phyloP scores from a whole-genome alignment of 2,888 invertebrate genomes.

The Opisthograptis luteolata region DNA sequence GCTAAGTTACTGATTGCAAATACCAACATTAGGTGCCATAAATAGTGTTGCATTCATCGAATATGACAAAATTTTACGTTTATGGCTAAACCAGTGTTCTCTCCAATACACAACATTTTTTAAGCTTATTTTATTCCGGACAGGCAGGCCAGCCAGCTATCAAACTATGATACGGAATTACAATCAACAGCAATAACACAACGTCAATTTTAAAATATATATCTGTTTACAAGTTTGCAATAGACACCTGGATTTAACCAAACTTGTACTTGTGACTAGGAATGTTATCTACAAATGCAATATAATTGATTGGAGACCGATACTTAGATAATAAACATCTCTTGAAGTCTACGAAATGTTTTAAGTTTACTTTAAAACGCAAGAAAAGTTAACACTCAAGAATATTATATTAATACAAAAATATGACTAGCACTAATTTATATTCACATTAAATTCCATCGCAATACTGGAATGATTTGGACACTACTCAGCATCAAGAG shows the following conservation, averaged over 20 bases:
- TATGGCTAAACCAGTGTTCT: constrained; percentile 1
- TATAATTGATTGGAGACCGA: constrained; percentile 6
- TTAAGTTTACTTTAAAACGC: constrained; percentile 21
- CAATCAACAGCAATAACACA: no score
- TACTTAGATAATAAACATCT: constrained; percentile 2
- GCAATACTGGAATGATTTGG: constrained; percentile 36
- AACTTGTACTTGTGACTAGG: constrained; percentile 50
- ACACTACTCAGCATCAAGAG: constrained; percentile 15
- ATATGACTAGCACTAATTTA: constrained; percentile 61
- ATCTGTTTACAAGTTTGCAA: neutral
- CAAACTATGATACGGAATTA: no score
- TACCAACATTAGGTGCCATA: constrained; percentile 6
- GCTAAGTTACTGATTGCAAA: neutral
- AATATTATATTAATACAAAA: constrained; percentile 51
- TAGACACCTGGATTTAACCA: neutral
- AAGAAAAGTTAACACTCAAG: constrained; percentile 34
- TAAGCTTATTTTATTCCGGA: no score
- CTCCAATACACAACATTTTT: no score
- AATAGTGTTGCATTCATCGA: neutral
- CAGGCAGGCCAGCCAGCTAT: no score
- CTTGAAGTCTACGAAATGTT: constrained; percentile 24
- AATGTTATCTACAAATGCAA: constrained; percentile 63
- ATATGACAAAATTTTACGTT: neutral
- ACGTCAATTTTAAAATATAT: neutral
- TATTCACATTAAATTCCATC: constrained; percentile 51